phyloP scores from a whole-genome alignment of 2,888 invertebrate genomes.

The Terebella lapidaria region DNA sequence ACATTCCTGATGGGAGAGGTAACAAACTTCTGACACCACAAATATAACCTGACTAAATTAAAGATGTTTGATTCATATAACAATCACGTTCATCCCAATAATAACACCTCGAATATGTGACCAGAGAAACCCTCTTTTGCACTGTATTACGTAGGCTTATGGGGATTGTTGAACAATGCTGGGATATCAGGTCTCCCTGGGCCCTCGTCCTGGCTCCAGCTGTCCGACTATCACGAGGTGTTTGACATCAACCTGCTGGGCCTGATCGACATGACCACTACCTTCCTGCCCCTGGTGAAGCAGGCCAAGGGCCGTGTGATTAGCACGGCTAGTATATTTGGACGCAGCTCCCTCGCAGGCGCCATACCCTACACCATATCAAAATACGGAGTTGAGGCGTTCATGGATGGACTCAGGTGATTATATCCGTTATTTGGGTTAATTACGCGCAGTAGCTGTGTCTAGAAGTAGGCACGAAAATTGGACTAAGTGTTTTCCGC shows the following conservation, averaged over 20 bases:
- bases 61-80: too few relatives aligned
- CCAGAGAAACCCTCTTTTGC: not conserved
- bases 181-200: not conserved
- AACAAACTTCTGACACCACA: too few relatives aligned
- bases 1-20: too few relatives aligned
- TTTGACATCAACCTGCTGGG: not conserved
- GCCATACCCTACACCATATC: not conserved
- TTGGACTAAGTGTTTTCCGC: too few relatives aligned
- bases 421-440: too few relatives aligned
- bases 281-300: not conserved
- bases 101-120: too few relatives aligned
- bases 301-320: not conserved
- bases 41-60: too few relatives aligned
- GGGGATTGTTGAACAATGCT: constrained; percentile 3
- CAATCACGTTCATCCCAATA: too few relatives aligned
- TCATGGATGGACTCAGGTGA: not conserved
- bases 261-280: not conserved
- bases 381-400: not conserved
- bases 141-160: not conserved
- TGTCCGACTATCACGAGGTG: not conserved
- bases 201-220: not conserved
- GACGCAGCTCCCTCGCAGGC: not conserved
- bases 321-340: not conserved
- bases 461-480: not conserved
- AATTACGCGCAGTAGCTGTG: too few relatives aligned